These are phyloP conservation scores for Apeira syringaria DNA, from an alignment of 2,888 invertebrate genomes.

Conservation along the genomic window DNA sequence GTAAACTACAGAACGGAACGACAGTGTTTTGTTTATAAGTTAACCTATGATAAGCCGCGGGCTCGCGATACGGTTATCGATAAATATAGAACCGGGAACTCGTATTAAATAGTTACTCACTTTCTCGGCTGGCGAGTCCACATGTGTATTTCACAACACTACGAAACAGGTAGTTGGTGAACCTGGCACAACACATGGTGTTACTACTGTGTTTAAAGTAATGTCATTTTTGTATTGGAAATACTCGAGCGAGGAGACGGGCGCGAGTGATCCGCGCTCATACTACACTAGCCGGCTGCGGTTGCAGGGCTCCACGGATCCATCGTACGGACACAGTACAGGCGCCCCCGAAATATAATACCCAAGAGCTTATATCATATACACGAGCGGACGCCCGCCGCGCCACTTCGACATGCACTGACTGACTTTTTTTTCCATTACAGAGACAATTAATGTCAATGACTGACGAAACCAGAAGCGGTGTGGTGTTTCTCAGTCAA, in stretches of 20 bases:
- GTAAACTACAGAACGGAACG: constrained; percentile 11
- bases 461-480: constrained; percentile 69
- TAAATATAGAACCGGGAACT: constrained; percentile 47
- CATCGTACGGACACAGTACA: constrained; percentile 37
- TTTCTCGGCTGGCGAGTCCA: constrained; percentile 74
- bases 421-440: constrained; percentile 61
- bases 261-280: constrained; percentile 61
- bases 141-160: constrained; percentile 79
- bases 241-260: constrained; percentile 44
- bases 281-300: constrained; percentile 59
- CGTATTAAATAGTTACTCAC: constrained; percentile 52
- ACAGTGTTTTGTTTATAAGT: constrained; percentile 32
- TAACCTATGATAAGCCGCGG: constrained; percentile 39
- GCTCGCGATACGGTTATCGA: constrained; percentile 42
- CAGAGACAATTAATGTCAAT: constrained; percentile 70
- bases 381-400: constrained; percentile 39
- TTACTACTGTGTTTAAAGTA: constrained; percentile 54
- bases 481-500: constrained; percentile 53
- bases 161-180: constrained; percentile 71
- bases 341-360: constrained; percentile 59
- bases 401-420: constrained; percentile 62
- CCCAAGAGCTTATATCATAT: constrained; percentile 40
- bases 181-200: constrained; percentile 75
- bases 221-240: constrained; percentile 62
- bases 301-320: constrained; percentile 43